Evolutionary conservation across 2,888 invertebrate species (phyloP).

Genomic region (Tenthredo mesomela): DNA sequence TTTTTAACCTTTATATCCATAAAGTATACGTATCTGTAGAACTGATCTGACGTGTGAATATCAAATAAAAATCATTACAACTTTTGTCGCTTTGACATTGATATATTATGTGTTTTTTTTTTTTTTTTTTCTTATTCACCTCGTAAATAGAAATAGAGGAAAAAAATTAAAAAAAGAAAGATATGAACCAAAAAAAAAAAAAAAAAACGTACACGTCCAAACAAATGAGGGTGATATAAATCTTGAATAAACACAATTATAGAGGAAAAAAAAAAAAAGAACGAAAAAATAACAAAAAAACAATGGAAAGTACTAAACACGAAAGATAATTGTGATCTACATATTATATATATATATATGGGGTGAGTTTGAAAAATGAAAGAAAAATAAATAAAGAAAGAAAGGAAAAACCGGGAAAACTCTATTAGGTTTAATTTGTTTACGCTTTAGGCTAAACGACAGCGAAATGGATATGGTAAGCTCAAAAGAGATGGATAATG

Average conservation of each 20-base stretch:
- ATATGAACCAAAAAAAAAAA: no score
- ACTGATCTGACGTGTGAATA: background rate
- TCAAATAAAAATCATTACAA: background rate
- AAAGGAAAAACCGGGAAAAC: background rate
- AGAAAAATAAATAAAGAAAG: background rate
- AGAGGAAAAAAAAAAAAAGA: background rate
- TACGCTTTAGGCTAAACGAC: slow-evolving; percentile 30
- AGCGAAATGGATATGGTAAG: slow-evolving; percentile 25
- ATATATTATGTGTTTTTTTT: background rate
- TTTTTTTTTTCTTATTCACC: no score
- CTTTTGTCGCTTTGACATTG: background rate
- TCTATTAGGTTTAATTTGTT: slow-evolving; percentile 32
- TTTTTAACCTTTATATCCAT: background rate
- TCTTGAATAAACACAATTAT: background rate
- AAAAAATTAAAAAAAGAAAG: background rate
- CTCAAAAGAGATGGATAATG: slow-evolving; percentile 30
- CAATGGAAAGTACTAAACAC: background rate
- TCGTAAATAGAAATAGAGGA: background rate
- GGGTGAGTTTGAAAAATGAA: background rate
- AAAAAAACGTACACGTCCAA: background rate
- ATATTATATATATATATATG: no score
- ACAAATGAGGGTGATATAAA: background rate
- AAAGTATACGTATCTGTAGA: background rate
- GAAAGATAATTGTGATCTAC: background rate
- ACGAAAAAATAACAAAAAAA: background rate